Evolutionary conservation across 1,140 invertebrate species (phyloP), one percentile per base, ranked within the genome.

Genomic region (Rhopalosiphum maidis): DNA sequence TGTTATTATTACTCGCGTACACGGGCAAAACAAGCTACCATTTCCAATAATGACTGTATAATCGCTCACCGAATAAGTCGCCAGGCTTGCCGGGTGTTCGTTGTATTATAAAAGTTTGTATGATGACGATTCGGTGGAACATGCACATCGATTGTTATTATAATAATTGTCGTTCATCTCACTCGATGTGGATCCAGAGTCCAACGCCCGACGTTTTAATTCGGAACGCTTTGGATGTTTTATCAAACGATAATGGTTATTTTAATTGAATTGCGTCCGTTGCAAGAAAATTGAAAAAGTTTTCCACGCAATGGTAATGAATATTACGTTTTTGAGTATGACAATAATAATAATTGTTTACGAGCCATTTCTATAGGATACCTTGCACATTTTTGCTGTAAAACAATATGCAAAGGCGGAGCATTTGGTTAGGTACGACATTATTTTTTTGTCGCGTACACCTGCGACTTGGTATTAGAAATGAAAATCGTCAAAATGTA

Each of bases 231-330:
- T 41, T 41, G 25, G 37, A 25, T 41, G 41, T 86, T 18, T 18
- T 30, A 46, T 46, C 85, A 25, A 86, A 86, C 85, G 43, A 46
- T 86, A 77, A 77, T 77, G 18, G 30, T 77, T 77, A 77, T 77
- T 77, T 77, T 77, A 48, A 87, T 48, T 46, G 25, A 87, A 87
- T 87, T n/a, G n/a, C 8, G 46, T 43, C 11, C 11, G 9, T 22
- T 23, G 87, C 22, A 48, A 89, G 87, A 54, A 54, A 54, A 89
- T 89, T 54, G 46, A 89, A 89, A 89, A 89, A 51, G n/a, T 89
- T 54, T 89, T 89, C 21, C 21, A 23, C 35, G 87, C 2, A 48
- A 54, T 43, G 30, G 30, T 48, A 87, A 21, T 30, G 25, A 87
- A 43, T 85, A 85, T 85, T 85, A 85, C 9, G 85, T 87, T 48